A percentile compares a stretch with the other conserved stretches of the same genome.
These are phyloP conservation scores for Epinephelus lanceolatus DNA, from an alignment of 2,113 vertebrate species.

Conservation along the genomic window DNA sequence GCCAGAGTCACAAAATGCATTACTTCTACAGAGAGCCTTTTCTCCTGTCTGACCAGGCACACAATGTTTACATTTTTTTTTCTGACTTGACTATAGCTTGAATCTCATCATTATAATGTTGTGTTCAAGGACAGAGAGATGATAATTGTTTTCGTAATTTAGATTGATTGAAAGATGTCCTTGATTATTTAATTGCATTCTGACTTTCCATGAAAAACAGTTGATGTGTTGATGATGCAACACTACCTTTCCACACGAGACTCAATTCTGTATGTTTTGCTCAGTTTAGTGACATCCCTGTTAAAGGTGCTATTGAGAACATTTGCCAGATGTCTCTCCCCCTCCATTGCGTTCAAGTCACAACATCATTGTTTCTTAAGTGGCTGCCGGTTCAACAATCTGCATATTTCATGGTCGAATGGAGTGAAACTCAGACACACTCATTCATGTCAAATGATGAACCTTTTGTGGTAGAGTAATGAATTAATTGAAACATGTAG, in stretches of 20 bases:
- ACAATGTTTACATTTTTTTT: neutral
- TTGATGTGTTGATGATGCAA: neutral
- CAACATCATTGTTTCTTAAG: no score
- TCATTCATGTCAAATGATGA: no score
- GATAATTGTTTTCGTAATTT: neutral
- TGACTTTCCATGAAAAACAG: neutral
- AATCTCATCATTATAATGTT: neutral
- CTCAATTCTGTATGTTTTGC: neutral
- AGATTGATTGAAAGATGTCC: neutral
- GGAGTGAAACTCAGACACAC: no score
- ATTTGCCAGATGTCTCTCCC: no score
- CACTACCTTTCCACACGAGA: neutral
- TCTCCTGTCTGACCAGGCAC: neutral
- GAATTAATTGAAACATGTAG: no score
- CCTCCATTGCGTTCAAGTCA: no score
- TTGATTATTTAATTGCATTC: conserved; percentile 9
- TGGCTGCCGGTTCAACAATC: no score
- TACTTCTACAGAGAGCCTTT: neutral
- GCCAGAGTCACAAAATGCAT: conserved; percentile 9
- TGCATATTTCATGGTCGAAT: no score
- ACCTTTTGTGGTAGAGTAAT: no score
- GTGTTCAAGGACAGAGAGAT: conserved; percentile 1
- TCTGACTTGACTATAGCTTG: neutral
- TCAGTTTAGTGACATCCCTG: neutral
- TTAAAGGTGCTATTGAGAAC: neutral